Base-by-base conservation (phyloP, 2,888 invertebrate species). In the Andricus quercusramuli region DNA sequence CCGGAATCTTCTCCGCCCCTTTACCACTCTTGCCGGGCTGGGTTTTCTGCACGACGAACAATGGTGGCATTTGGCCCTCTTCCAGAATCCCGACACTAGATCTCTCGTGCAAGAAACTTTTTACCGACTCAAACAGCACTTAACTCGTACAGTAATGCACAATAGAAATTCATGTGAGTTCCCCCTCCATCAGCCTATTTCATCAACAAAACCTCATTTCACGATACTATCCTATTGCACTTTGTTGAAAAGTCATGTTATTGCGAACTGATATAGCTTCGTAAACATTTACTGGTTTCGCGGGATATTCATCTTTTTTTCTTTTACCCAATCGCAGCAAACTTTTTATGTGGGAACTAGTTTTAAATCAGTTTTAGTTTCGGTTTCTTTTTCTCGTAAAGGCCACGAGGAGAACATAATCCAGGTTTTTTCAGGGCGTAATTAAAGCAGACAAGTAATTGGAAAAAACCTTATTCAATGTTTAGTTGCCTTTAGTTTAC, bases 91-190 rank as follows among this genome's bases (percentile, higher is more conserved):
- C 64, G 68, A 79, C 78, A 78, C 81, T 81, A 79, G 78, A 81
- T 78, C 83, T 81, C 80, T 68, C 44, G 64, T 59, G 78, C 81
- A 70, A 82, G 84, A 83, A 87, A 85, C 80, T 85, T 87, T 84
- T 85, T 84, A 82, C 80, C 78, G 82, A 85, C 82, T 86, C 83
- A 82, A 86, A 83, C 84, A 83, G 83, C 85, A 85, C 84, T 88
- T 85, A 85, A 85, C 86, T 86, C 86, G 79, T 82, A 82, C 81
- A 82, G 83, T 88, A 87, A 88, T 86, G 85, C 84, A 84, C 85
- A 84, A 87, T 88, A 84, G 86, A 88, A 88, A 89, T 88, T 89
- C 88, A 88, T 88, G 83, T 65, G 82, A 80, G 51, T 29, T 20
- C 47, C 56, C 17, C 9, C 47, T 70, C 17, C 20, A 20, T 51